A percentile compares a stretch with the other conserved stretches of the same genome.
phyloP scores from a whole-genome alignment of 2,113 vertebrate species.

The Paradoxurus hermaphroditus region DNA sequence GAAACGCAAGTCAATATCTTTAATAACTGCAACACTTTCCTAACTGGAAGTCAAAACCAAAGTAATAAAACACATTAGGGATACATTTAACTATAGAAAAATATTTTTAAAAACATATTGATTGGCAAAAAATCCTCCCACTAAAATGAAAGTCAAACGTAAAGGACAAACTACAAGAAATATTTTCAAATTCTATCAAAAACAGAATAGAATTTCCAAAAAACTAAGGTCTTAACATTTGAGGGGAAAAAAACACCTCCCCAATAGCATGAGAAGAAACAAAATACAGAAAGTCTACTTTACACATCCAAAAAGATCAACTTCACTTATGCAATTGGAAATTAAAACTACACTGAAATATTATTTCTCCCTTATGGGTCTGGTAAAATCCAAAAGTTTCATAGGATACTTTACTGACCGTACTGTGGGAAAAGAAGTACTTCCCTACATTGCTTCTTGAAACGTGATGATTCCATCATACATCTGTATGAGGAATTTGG shows the following conservation, averaged over 20 bases:
- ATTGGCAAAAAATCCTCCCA: background rate
- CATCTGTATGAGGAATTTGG: background rate
- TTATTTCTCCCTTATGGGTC: background rate
- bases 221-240: background rate
- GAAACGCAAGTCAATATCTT: background rate
- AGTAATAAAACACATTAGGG: background rate
- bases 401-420: background rate
- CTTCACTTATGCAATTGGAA: background rate
- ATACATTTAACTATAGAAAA: background rate
- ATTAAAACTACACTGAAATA: background rate
- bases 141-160: background rate
- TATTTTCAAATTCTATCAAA: background rate
- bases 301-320: background rate
- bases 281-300: background rate
- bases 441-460: background rate
- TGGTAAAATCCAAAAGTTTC: background rate
- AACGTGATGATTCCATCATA: background rate
- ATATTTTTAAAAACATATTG: background rate
- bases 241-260: background rate
- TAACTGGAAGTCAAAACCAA: background rate
- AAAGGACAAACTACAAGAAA: background rate
- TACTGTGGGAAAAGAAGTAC: background rate
- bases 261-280: background rate
- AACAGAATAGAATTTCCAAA: background rate
- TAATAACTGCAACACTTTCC: background rate